A percentile compares a stretch with the other conserved stretches of the same genome.
These are phyloP conservation scores for Trissolcus japonicus DNA, from an alignment of 2,888 invertebrate species.

Conservation along the genomic window DNA sequence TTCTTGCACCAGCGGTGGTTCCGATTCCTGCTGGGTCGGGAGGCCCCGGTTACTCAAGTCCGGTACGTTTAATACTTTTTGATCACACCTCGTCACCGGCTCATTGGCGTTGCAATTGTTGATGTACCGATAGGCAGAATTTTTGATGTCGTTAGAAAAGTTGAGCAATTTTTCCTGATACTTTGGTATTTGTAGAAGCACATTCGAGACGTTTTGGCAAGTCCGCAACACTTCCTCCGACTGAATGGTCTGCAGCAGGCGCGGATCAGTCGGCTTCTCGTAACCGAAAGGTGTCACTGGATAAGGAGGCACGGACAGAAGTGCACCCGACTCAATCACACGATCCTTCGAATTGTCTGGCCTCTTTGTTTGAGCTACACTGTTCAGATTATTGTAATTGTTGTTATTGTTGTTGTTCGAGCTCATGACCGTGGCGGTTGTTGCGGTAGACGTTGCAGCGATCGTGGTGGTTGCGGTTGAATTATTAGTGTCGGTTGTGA, in stretches of 20 bases:
- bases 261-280: slow-evolving; percentile 67
- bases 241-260: slow-evolving; percentile 70
- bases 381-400: slow-evolving; percentile 47
- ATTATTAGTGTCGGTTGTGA: slow-evolving; percentile 5
- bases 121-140: slow-evolving; percentile 65
- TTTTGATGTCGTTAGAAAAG: slow-evolving; percentile 68
- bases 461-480: neutral
- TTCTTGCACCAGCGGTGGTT: slow-evolving; percentile 63
- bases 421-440: slow-evolving; percentile 2
- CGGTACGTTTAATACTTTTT: slow-evolving; percentile 73
- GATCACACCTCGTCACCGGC: slow-evolving; percentile 68
- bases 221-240: slow-evolving; percentile 72
- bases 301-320: slow-evolving; percentile 64
- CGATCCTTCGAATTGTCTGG: slow-evolving; percentile 52
- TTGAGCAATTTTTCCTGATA: slow-evolving; percentile 72
- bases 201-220: slow-evolving; percentile 73
- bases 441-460: neutral
- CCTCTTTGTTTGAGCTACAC: slow-evolving; percentile 1
- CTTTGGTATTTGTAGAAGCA: slow-evolving; percentile 72
- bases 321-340: slow-evolving; percentile 58
- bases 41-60: slow-evolving; percentile 69
- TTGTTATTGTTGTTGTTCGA: slow-evolving; percentile 35
- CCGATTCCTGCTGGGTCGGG: slow-evolving; percentile 64
- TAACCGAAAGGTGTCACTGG: slow-evolving; percentile 66
- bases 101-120: slow-evolving; percentile 73